phyloP scores from a whole-genome alignment of 2,797 vertebrate genomes.

The Cirrhinus molitorella region DNA sequence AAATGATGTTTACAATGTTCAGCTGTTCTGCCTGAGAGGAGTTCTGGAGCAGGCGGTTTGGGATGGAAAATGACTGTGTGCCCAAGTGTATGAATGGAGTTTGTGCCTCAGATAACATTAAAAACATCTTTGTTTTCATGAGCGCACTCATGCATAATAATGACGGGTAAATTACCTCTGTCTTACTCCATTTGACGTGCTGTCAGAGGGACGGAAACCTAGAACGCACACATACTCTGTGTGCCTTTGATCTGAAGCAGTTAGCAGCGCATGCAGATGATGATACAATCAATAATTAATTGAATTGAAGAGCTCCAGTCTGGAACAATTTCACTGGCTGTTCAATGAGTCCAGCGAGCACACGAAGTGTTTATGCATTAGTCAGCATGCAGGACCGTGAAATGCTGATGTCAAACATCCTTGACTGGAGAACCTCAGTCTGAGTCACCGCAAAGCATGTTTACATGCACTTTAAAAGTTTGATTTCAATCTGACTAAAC shows the following conservation, averaged over 20 bases:
- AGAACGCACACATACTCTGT: constrained; percentile 15
- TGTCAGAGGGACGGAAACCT: constrained; percentile 48
- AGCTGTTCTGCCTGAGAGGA: constrained; percentile 9
- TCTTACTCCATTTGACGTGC: constrained; percentile 59
- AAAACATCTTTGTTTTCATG: constrained; percentile 54
- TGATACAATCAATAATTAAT: constrained; percentile 61
- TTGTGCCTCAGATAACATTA: constrained; percentile 22
- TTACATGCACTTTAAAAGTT: neutral
- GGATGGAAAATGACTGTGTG: neutral
- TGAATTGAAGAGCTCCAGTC: constrained; percentile 53
- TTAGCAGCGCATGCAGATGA: constrained; percentile 52
- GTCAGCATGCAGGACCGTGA: neutral
- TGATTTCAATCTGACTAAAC: neutral
- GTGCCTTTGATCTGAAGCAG: constrained; percentile 57
- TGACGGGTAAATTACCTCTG: constrained; percentile 55
- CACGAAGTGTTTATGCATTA: constrained; percentile 11
- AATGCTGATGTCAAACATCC: neutral
- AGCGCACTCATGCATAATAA: constrained; percentile 60
- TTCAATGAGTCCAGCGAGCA: neutral
- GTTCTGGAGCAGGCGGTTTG: neutral
- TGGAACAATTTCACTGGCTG: constrained; percentile 39
- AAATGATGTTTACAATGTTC: constrained; percentile 18
- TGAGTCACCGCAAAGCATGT: neutral
- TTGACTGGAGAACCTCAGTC: neutral
- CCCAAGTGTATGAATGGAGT: constrained; percentile 3